These are phyloP conservation scores for Bombus affinis DNA, from an alignment of 1,140 invertebrate genomes.

Conservation along the genomic window DNA sequence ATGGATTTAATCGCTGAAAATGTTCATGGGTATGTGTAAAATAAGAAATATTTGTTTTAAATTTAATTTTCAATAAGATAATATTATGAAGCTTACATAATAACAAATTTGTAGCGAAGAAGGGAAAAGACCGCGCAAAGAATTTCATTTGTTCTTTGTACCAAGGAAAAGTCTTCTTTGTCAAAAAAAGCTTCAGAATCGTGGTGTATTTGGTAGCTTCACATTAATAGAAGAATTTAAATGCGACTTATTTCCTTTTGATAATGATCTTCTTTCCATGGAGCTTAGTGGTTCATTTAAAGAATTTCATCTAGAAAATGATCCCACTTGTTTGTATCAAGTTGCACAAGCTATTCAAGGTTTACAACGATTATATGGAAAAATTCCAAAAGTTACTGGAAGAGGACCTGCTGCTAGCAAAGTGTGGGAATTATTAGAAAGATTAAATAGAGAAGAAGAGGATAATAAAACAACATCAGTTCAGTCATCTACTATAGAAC, in stretches of 20 bases:
- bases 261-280: conserved; percentile 96
- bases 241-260: conserved; percentile 95
- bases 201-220: conserved; percentile 91
- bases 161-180: conserved; percentile 94
- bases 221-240: conserved; percentile 92
- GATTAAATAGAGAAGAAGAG: conserved; percentile 89
- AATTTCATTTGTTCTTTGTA: conserved; percentile 93
- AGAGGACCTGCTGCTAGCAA: conserved; percentile 94
- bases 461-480: conserved; percentile 76
- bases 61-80: conserved; percentile 7
- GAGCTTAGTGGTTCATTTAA: conserved; percentile 91
- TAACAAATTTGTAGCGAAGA: conserved; percentile 73
- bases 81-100: conserved; percentile 17
- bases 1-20: conserved; percentile 95
- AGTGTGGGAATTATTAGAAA: conserved; percentile 93
- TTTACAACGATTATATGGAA: conserved; percentile 94
- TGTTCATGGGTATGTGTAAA: conserved; percentile 85
- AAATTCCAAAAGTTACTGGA: conserved; percentile 94
- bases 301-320: conserved; percentile 93
- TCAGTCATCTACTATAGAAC: conserved; percentile 87
- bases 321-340: conserved; percentile 93
- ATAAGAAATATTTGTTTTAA: conserved; percentile 7
- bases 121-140: conserved; percentile 81
- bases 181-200: conserved; percentile 91
- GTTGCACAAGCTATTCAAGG: conserved; percentile 93